Evolutionary conservation across 2,113 vertebrate genomes (phyloP).

Genomic region (Zosterops lateralis): DNA sequence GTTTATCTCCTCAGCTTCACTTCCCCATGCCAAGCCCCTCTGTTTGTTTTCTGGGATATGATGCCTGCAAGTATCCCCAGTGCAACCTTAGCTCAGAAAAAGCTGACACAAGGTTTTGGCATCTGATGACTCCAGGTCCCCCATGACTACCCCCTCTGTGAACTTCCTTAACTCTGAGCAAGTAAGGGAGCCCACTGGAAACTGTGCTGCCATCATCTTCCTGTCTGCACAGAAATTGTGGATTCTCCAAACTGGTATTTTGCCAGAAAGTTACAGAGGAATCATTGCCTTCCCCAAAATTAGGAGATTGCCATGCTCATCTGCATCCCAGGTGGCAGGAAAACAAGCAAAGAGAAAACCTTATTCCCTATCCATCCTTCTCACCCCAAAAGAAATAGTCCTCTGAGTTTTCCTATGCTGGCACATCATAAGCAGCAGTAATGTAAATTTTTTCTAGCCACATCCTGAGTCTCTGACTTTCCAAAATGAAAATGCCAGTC

Average conservation of each 20-base stretch:
- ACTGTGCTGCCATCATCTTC: not conserved
- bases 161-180: not conserved
- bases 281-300: not conserved
- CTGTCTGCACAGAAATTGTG: not conserved
- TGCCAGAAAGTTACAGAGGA: not conserved
- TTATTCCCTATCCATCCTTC: not conserved
- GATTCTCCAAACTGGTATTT: not conserved
- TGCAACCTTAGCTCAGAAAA: not conserved
- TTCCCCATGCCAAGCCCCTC: not conserved
- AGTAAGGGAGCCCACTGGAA: not conserved
- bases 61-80: not conserved
- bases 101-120: not conserved
- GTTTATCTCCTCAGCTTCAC: not conserved
- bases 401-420: not conserved
- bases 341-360: not conserved
- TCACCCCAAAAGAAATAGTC: not conserved
- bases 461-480: not conserved
- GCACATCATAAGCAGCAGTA: not conserved
- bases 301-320: not conserved
- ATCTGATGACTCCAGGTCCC: not conserved
- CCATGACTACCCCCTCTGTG: not conserved
- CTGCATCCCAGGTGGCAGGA: not conserved
- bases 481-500: fast-evolving
- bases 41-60: not conserved
- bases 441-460: not conserved